Evolutionary conservation across 2,113 vertebrate species (phyloP).

Genomic region (Burhinus bistriatus): DNA sequence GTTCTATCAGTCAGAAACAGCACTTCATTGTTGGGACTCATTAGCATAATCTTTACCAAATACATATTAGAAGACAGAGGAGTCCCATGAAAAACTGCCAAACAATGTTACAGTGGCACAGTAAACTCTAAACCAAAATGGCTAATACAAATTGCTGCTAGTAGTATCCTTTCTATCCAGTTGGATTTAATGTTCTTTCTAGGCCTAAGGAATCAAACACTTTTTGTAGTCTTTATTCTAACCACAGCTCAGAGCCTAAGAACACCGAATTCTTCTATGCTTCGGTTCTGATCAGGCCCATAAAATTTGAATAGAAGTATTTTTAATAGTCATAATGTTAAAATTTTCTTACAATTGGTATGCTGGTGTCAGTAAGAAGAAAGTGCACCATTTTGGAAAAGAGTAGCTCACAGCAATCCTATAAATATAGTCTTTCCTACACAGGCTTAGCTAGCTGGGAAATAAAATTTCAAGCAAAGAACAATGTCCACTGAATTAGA

Average conservation of each 20-base stretch:
- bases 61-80: background rate
- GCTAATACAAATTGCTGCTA: background rate
- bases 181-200: background rate
- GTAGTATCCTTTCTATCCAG: background rate
- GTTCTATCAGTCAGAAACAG: background rate
- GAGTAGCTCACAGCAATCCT: background rate
- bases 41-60: background rate
- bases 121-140: background rate
- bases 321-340: background rate
- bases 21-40: background rate
- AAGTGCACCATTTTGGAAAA: background rate
- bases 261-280: background rate
- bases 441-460: background rate
- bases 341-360: background rate
- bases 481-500: background rate
- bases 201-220: background rate
- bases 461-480: conserved; percentile 25
- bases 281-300: background rate
- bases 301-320: background rate
- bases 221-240: background rate
- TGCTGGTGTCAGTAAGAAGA: background rate
- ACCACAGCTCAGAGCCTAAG: background rate
- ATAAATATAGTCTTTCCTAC: background rate
- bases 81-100: background rate
- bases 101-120: background rate